A percentile compares a stretch with the other conserved stretches of the same genome.
Evolutionary conservation across 2,113 vertebrate species (phyloP).

Genomic region (Mastomys natalensis): DNA sequence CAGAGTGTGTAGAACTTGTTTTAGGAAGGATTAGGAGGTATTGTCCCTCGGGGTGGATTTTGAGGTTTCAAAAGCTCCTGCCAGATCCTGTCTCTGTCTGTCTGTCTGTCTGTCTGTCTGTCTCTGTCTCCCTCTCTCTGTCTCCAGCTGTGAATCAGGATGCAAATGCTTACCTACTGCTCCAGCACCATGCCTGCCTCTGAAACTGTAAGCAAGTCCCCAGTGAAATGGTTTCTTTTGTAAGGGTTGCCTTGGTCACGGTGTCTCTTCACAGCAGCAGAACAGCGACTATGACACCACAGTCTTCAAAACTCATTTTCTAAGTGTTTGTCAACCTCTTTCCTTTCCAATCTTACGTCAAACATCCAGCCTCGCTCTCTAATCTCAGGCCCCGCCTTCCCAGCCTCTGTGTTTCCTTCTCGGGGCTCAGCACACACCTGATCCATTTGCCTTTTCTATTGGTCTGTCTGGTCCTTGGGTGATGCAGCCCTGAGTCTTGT

Average conservation of each 20-base stretch:
- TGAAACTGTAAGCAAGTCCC: not conserved
- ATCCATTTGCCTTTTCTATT: not conserved
- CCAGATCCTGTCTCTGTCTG: not conserved
- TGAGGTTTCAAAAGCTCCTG: not conserved
- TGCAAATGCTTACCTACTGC: not conserved
- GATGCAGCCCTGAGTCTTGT: not conserved
- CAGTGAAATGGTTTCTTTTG: not conserved
- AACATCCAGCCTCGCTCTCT: not conserved
- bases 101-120: too few relatives aligned
- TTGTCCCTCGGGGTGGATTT: not conserved
- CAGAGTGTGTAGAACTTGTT: not conserved
- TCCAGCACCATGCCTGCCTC: not conserved
- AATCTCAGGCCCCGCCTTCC: fast-evolving
- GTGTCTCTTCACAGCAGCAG: not conserved
- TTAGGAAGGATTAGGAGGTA: not conserved
- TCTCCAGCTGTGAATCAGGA: not conserved
- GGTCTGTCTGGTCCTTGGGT: not conserved
- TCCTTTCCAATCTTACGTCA: not conserved
- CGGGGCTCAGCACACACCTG: not conserved
- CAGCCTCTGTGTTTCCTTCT: not conserved
- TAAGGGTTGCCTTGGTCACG: not conserved
- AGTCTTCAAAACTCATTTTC: not conserved
- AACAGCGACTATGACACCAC: not conserved
- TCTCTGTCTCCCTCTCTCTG: not conserved
- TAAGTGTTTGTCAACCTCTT: not conserved